Evolutionary conservation across 2,888 invertebrate species (phyloP).

Genomic region (Hirtodrosophila cameraria): DNA sequence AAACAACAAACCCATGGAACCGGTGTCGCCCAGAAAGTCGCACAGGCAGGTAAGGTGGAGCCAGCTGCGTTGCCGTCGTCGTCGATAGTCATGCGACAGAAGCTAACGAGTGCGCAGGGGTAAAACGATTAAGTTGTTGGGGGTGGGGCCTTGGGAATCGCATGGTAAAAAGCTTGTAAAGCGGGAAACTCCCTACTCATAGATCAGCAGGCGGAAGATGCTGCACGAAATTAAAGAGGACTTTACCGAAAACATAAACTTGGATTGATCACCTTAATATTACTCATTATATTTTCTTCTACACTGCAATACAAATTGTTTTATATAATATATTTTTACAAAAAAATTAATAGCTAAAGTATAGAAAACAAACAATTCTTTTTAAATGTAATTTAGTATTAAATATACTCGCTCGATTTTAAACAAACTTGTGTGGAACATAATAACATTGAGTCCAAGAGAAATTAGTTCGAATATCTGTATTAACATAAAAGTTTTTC

Average conservation of each 20-base stretch:
- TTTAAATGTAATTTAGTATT: too few relatives aligned
- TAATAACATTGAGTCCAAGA: too few relatives aligned
- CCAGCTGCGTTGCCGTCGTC: conserved; percentile 35
- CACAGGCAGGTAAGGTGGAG: conserved; percentile 17
- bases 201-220: too few relatives aligned
- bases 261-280: conserved; percentile 2
- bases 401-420: too few relatives aligned
- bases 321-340: too few relatives aligned
- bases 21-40: conserved; percentile 39
- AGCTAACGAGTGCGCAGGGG: conserved; percentile 3
- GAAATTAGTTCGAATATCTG: too few relatives aligned
- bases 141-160: conserved; percentile 11
- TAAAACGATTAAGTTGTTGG: conserved; percentile 37
- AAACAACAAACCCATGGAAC: conserved; percentile 25
- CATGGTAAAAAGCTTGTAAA: conserved; percentile 1
- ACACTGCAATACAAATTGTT: neutral
- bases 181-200: conserved; percentile 20
- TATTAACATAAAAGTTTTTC: too few relatives aligned
- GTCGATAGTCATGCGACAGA: conserved; percentile 26
- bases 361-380: too few relatives aligned
- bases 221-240: neutral
- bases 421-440: too few relatives aligned
- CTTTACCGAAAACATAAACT: conserved; percentile 8
- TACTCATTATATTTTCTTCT: neutral
- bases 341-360: too few relatives aligned